Evolutionary conservation across 2,797 vertebrate genomes (phyloP).

Genomic region (Geotrypetes seraphini): DNA sequence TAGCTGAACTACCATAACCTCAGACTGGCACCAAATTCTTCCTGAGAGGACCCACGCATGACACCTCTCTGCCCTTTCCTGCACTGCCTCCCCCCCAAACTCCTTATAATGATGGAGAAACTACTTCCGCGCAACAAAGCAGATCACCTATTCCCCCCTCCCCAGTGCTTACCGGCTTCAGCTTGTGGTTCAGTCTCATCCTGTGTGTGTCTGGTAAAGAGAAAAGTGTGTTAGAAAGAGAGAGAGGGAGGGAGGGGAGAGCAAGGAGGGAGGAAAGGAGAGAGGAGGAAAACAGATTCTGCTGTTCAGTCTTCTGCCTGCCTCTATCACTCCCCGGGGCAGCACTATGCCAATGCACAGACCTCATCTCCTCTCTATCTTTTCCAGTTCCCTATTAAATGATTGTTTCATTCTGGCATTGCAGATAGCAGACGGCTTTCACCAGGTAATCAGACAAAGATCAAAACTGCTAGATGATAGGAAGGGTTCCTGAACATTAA

Average conservation of each 20-base stretch:
- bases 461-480: too few species aligned
- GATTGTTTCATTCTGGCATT: too few species aligned
- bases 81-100: background rate
- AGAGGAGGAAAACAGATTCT: too few species aligned
- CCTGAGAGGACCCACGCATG: too few species aligned
- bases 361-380: background rate
- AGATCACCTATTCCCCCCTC: background rate
- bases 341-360: background rate
- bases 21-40: too few species aligned
- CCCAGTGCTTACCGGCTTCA: slow-evolving; percentile 57
- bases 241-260: background rate
- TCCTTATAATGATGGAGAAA: background rate
- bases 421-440: too few species aligned
- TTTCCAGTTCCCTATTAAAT: too few species aligned
- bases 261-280: too few species aligned
- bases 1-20: too few species aligned
- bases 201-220: slow-evolving; percentile 12
- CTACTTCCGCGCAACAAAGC: background rate
- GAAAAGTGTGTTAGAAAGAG: slow-evolving; percentile 16
- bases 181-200: slow-evolving; percentile 62
- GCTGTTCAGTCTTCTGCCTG: background rate
- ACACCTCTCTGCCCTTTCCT: background rate
- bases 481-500: too few species aligned
- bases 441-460: too few species aligned
- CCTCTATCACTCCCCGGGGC: background rate